Conservation (phyloP, 2,113 vertebrate genomes). For the Ictidomys tridecemlineatus region DNA sequence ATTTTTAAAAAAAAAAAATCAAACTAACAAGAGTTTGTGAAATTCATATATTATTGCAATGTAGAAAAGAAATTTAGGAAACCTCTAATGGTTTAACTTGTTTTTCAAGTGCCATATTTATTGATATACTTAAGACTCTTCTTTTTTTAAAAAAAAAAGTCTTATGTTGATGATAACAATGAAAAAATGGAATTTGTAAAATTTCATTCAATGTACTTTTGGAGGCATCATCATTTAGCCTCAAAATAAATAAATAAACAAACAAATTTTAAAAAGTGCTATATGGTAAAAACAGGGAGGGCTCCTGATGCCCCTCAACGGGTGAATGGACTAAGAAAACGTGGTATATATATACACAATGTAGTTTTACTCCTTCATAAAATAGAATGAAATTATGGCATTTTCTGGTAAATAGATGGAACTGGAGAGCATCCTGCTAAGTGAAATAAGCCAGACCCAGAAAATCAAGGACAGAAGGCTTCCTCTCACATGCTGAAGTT, state of each 20-base stretch:
- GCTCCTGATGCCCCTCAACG: no score
- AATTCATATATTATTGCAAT: background rate
- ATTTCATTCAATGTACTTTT: background rate
- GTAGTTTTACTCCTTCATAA: no score
- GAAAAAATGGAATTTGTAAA: background rate
- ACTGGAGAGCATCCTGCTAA: no score
- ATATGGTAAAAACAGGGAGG: background rate
- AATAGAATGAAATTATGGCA: no score
- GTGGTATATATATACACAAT: no score
- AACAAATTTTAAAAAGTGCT: background rate
- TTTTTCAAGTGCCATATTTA: background rate
- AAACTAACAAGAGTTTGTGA: background rate
- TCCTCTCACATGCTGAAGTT: no score
- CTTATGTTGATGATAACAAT: background rate
- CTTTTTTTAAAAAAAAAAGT: conserved; percentile 6
- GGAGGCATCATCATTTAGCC: background rate
- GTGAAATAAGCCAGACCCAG: no score
- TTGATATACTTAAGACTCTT: background rate
- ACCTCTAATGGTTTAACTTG: background rate
- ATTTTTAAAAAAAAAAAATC: background rate
- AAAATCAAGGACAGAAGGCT: no score
- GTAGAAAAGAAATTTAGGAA: background rate
- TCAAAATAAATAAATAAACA: no score
- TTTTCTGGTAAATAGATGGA: no score
- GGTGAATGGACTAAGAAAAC: no score